phyloP scores from a whole-genome alignment of 1,140 invertebrate species.

The Platyura marginata region DNA sequence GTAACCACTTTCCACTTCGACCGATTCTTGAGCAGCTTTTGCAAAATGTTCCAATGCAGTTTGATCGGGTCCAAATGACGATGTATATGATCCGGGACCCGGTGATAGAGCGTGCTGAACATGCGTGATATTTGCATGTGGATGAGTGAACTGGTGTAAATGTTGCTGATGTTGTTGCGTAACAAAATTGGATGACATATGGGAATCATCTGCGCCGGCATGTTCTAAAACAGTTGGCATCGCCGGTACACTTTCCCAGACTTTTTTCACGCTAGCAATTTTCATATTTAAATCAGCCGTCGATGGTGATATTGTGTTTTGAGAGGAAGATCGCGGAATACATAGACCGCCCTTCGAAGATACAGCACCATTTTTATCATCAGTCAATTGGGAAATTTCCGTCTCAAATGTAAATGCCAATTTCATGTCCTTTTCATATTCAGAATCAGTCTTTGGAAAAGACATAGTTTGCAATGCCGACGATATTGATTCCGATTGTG shows the following conservation, averaged over 20 bases:
- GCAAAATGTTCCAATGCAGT: conserved; percentile 16
- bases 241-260: conserved; percentile 53
- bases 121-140: conserved; percentile 10
- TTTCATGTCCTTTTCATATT: conserved; percentile 75
- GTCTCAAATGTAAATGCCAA: conserved; percentile 77
- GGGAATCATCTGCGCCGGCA: conserved; percentile 29
- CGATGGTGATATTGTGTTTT: conserved; percentile 32
- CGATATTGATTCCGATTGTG: conserved; percentile 12
- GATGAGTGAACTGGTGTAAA: conserved; percentile 17
- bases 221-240: conserved; percentile 51
- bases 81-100: conserved; percentile 5
- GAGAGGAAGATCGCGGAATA: conserved; percentile 33
- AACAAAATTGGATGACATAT: conserved; percentile 31
- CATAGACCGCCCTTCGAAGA: conserved; percentile 25
- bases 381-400: conserved; percentile 53
- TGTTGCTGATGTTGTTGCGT: conserved; percentile 26
- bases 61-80: conserved; percentile 7
- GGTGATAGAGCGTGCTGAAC: conserved; percentile 16
- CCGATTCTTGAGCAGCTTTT: conserved; percentile 16
- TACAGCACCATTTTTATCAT: conserved; percentile 43
- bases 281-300: conserved; percentile 83
- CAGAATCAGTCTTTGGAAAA: conserved; percentile 35
- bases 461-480: conserved; percentile 23
- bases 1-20: conserved; percentile 13
- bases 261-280: conserved; percentile 85